Evolutionary conservation across 2,797 vertebrate genomes (phyloP).

Genomic region (Lepidocolaptes lacrymiger): DNA sequence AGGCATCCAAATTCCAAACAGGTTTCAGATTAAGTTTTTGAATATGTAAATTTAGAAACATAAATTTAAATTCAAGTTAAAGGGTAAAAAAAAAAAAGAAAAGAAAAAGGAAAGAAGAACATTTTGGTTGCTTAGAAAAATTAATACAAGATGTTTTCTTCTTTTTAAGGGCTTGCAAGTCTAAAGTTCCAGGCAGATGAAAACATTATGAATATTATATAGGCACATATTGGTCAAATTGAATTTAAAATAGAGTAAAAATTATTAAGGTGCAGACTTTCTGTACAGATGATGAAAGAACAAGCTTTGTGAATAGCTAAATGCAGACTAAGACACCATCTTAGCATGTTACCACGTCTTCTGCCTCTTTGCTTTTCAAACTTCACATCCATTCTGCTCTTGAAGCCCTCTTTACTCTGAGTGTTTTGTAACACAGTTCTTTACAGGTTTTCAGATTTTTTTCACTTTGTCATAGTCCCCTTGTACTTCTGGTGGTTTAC

Average conservation of each 20-base stretch:
- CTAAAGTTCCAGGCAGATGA: background rate
- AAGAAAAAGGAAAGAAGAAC: background rate
- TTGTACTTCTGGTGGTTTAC: background rate
- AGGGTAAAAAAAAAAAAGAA: background rate
- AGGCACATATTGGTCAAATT: background rate
- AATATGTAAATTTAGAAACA: constrained; percentile 57
- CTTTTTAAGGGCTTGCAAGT: background rate
- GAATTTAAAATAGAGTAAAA: background rate
- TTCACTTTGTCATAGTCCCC: background rate
- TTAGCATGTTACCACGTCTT: background rate
- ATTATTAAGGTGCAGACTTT: background rate
- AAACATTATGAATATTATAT: background rate
- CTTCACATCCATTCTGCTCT: background rate
- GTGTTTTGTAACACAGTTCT: background rate
- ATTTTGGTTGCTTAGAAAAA: constrained; percentile 15
- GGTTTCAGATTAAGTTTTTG: constrained; percentile 36
- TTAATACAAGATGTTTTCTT: constrained; percentile 35
- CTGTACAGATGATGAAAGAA: background rate
- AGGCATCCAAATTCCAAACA: constrained; percentile 32
- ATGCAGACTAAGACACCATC: background rate
- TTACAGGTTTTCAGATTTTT: background rate
- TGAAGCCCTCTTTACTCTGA: background rate
- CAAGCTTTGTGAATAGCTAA: background rate
- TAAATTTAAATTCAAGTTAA: constrained; percentile 48
- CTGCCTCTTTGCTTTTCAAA: background rate